Base-by-base conservation (phyloP, 2,797 vertebrate genomes). In the Agapornis canus region DNA sequence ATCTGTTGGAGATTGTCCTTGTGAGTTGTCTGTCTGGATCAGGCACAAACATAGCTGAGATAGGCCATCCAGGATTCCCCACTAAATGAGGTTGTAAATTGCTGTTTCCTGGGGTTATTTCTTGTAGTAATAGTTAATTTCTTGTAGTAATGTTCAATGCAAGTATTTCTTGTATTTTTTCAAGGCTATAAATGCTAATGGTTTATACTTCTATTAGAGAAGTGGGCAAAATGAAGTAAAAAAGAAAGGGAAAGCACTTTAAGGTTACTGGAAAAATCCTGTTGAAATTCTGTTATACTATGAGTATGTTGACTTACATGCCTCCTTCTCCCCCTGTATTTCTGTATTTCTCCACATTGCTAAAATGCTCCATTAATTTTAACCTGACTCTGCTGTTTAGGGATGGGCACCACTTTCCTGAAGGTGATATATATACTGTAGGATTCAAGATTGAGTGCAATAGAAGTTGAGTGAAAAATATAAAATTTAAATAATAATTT, bases 21-120 rank as follows among this genome's bases (percentile, higher is more conserved):
- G 15, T 45, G 43, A 39, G 85, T 73, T 70, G 31, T 56, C 15
- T 52, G 7, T 66, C 37, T 37, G 25, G 5, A 52, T 66, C 23
- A 66, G 9, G 5, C 27, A 75, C 0, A 0, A 17, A 70, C 21
- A 27, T 9, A 71, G n/a, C 4, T 75, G 60, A 69, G 35, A 49
- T 22, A 64, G 6, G 45, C 65, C 21, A 69, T 63, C 10, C 7
- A 68, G 4, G 2, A 63, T 35, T 82, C n/a, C 13, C 11, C 21
- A 11, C 19, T 65, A 79, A 72, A 86, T 21, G 5, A 57, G 5
- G 3, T 5, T 72, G 25, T 27, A 57, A 72, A 70, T 70, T 37
- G 15, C 6, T 57, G 14, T 64, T 77, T 69, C 6, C 31, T 84
- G 40, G 48, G 13, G 10, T 37, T 81, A 29, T 52, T 77, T 79